Evolutionary conservation across 2,888 invertebrate genomes (phyloP), one percentile per base, ranked within the genome.

Genomic region (Lathronympha strigana): DNA sequence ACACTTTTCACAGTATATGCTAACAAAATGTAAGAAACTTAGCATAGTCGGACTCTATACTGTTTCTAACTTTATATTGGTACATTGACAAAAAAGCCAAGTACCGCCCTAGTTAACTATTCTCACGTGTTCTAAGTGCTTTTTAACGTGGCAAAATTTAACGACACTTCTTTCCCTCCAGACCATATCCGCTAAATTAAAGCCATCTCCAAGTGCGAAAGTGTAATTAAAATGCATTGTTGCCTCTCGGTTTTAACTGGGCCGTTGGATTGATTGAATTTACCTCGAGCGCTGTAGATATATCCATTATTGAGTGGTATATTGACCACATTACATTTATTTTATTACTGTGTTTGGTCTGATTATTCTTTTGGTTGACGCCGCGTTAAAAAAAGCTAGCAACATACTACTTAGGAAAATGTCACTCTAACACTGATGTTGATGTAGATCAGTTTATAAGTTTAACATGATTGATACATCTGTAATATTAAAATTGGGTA

Each of bases 181-280:
- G 31, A 17, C 31, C 23, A 45, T 19, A 9, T 9, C 61, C 17
- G 25, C 25, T 53, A 23, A 50, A 64, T 15, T 28, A n/a, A 25
- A 51, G 47, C 19, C 23, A 33, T 49, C 28, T 43, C n/a, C 15
- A 61, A 49, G 61, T 61, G 61, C 58, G 60, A 66, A 60, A 66
- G 54, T 38, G 28, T 53, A 60, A 66, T 53, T 60, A 53, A 66
- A 60, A 53, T 49, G 38, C 38, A 61, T 66, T 38, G 53, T 38
- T 47, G 53, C 36, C 40, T 61, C 38, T 66, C 60, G 1, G 19
- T 66, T 61, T 53, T 31, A 33, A 54, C 36, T 40, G 51, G 45
- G 51, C 43, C 33, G 63, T 33, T 36, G 33, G 43, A 64, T 58
- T 64, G 45, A 58, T 66, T 47, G 43, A 31, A 19, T 4, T 4